A percentile compares a stretch with the other conserved stretches of the same genome.
phyloP scores from a whole-genome alignment of 2,888 invertebrate genomes.

The Sycophila texana region DNA sequence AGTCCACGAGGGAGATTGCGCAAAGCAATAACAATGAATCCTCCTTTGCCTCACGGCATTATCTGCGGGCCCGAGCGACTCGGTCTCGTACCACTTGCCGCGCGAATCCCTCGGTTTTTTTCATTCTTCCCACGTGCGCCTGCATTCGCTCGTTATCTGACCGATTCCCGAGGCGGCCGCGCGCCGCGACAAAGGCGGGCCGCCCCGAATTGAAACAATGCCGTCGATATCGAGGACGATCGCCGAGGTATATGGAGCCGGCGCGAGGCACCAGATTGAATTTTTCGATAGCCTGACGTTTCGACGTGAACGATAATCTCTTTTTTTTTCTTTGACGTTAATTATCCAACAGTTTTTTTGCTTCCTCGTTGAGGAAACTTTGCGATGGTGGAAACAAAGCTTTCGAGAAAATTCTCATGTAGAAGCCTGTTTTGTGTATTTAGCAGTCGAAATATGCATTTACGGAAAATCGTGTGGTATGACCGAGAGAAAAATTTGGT shows the following conservation, averaged over 20 bases:
- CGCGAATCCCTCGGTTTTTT: neutral
- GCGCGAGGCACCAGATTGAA: constrained; percentile 2
- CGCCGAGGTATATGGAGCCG: constrained; percentile 1
- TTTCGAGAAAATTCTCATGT: too few relatives aligned
- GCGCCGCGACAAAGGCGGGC: constrained; percentile 5
- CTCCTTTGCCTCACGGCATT: neutral
- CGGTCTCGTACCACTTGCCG: neutral
- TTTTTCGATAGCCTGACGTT: constrained; percentile 21
- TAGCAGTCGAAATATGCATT: too few relatives aligned
- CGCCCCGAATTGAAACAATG: constrained; percentile 39
- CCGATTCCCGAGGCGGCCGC: neutral
- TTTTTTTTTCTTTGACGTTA: too few relatives aligned
- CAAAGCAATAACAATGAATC: neutral
- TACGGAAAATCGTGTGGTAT: too few relatives aligned
- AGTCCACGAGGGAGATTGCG: too few relatives aligned
- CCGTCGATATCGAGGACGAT: constrained; percentile 1
- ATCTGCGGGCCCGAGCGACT: neutral
- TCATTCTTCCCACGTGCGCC: neutral
- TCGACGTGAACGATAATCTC: neutral
- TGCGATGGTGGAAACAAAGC: too few relatives aligned
- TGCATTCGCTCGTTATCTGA: constrained; percentile 6
- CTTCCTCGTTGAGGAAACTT: too few relatives aligned
- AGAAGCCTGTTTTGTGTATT: too few relatives aligned
- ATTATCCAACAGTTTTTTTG: too few relatives aligned
- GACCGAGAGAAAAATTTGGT: too few relatives aligned